Evolutionary conservation across 2,797 vertebrate species (phyloP).

Genomic region (Cyprinella venusta): DNA sequence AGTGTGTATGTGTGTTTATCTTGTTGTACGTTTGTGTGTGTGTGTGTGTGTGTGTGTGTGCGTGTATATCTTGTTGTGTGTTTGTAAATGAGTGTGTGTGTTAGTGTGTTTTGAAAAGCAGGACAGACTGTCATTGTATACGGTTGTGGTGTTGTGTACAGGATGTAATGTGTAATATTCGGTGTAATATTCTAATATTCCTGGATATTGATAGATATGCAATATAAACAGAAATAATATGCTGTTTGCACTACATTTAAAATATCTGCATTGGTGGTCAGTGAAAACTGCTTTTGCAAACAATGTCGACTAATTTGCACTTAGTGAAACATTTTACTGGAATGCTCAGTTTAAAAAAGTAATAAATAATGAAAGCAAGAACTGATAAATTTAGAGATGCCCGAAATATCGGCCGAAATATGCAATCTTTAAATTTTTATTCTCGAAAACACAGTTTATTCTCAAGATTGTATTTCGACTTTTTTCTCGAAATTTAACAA

Average conservation of each 20-base stretch:
- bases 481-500: too few species aligned
- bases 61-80: too few species aligned
- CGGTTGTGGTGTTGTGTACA: constrained; percentile 16
- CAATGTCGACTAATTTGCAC: too few species aligned
- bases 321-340: too few species aligned
- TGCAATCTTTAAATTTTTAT: too few species aligned
- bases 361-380: neutral
- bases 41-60: neutral
- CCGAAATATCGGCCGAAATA: too few species aligned
- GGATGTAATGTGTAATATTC: neutral
- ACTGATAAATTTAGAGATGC: too few species aligned
- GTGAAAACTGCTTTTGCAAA: neutral
- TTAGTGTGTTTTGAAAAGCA: neutral
- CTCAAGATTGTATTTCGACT: too few species aligned
- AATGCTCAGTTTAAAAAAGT: too few species aligned
- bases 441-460: too few species aligned
- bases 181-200: neutral
- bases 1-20: neutral
- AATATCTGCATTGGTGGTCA: neutral
- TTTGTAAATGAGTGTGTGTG: too few species aligned
- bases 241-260: neutral
- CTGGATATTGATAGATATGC: neutral
- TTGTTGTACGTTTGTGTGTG: neutral
- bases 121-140: neutral
- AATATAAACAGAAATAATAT: neutral